phyloP scores from a whole-genome alignment of 2,113 vertebrate species.

The Triplophysa rosa region DNA sequence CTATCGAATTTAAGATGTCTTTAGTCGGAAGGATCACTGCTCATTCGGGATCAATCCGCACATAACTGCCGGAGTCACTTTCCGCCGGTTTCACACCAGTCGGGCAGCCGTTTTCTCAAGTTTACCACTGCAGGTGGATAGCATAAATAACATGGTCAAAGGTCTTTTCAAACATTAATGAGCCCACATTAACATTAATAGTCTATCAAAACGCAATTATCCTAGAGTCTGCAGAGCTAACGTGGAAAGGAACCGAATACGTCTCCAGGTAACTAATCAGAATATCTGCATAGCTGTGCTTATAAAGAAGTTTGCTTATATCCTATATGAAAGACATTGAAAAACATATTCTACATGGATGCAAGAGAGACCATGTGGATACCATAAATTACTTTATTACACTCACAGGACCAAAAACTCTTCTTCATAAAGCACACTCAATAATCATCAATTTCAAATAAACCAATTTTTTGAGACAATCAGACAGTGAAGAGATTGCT shows the following conservation, averaged over 20 bases:
- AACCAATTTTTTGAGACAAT: conserved; percentile 72
- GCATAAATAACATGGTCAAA: background rate
- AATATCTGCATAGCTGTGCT: background rate
- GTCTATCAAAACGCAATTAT: conserved; percentile 54
- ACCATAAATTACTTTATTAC: background rate
- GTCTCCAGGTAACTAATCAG: background rate
- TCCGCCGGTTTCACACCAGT: too few species aligned
- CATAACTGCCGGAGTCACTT: too few species aligned
- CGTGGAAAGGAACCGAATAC: conserved; percentile 22
- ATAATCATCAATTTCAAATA: conserved; percentile 58
- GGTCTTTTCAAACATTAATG: conserved; percentile 46
- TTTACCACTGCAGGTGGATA: background rate
- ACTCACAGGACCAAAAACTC: conserved; percentile 60
- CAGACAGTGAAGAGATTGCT: conserved; percentile 69
- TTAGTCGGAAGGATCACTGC: too few species aligned
- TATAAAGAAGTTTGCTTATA: background rate
- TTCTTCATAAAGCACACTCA: conserved; percentile 61
- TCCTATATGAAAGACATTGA: background rate
- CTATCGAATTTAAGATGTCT: too few species aligned
- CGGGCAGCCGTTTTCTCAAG: too few species aligned
- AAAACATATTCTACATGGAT: too few species aligned
- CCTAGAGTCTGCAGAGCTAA: conserved; percentile 36
- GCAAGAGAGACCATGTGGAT: too few species aligned
- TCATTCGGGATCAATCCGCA: too few species aligned
- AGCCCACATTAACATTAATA: conserved; percentile 45